Evolutionary conservation across 2,888 invertebrate genomes (phyloP).

Genomic region (Nomada hirtipes): DNA sequence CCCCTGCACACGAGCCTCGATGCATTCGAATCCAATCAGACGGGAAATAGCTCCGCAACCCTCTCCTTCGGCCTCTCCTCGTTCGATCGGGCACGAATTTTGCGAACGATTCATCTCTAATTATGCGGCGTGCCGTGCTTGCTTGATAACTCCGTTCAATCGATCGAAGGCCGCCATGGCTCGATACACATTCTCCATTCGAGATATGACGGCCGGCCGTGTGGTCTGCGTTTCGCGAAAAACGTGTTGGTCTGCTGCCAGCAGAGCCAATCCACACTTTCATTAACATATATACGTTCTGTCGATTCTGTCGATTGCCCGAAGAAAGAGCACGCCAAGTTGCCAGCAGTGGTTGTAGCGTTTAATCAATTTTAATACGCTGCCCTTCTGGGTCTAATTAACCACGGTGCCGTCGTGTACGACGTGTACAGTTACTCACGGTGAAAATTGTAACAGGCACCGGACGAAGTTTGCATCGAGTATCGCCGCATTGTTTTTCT

Average conservation of each 20-base stretch:
- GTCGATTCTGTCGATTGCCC: constrained; percentile 17
- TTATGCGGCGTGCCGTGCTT: constrained; percentile 57
- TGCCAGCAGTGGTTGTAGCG: background rate
- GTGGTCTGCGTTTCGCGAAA: background rate
- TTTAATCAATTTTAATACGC: constrained; percentile 12
- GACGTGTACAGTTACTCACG: too few relatives aligned
- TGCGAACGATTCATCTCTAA: constrained; percentile 62
- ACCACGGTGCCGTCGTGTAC: background rate
- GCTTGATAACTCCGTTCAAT: constrained; percentile 43
- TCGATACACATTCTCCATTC: constrained; percentile 17
- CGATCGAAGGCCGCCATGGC: constrained; percentile 33
- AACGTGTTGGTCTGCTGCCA: background rate
- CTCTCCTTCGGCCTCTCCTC: constrained; percentile 48
- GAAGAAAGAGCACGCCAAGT: background rate
- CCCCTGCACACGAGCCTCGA: constrained; percentile 25
- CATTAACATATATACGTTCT: constrained; percentile 29
- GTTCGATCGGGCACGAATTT: constrained; percentile 57
- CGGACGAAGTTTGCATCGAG: too few relatives aligned
- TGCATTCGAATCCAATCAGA: constrained; percentile 64
- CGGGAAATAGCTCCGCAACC: constrained; percentile 62
- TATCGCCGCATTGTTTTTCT: too few relatives aligned
- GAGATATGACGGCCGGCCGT: background rate
- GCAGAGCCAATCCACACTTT: constrained; percentile 7
- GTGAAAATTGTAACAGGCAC: too few relatives aligned
- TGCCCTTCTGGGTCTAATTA: constrained; percentile 28